phyloP scores from a whole-genome alignment of 2,797 vertebrate species.

The Poecilia gillii region DNA sequence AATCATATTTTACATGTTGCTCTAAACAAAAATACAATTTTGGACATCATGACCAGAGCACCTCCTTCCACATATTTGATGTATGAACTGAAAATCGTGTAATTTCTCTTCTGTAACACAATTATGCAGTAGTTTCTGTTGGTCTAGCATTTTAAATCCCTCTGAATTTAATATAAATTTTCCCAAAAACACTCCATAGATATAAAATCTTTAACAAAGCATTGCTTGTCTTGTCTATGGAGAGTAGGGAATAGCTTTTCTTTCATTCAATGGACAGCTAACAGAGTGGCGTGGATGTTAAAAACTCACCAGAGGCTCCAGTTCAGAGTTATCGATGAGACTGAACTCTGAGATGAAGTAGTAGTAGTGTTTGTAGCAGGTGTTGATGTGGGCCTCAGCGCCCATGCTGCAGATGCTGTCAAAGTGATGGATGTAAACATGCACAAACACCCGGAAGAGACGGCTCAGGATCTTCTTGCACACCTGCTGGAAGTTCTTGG shows the following conservation, averaged over 20 bases:
- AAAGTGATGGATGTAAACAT: slow-evolving; percentile 99
- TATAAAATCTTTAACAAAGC: background rate
- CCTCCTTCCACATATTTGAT: background rate
- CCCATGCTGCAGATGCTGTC: slow-evolving; percentile 97
- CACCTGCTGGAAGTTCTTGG: slow-evolving; percentile 98
- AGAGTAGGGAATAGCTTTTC: background rate
- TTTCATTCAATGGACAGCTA: background rate
- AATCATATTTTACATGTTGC: no score
- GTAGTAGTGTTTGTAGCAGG: slow-evolving; percentile 99
- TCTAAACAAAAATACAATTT: background rate
- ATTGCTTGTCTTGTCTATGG: background rate
- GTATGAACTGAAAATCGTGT: background rate
- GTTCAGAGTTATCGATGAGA: slow-evolving; percentile 93
- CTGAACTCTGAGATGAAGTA: slow-evolving; percentile 97
- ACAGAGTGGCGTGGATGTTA: background rate
- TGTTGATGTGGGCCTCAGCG: slow-evolving; percentile 97
- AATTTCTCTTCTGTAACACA: background rate
- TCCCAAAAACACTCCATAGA: background rate
- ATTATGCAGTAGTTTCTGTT: background rate
- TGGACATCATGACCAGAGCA: background rate
- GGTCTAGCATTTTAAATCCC: background rate
- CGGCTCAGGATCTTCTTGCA: slow-evolving; percentile 98
- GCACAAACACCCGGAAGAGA: slow-evolving; percentile 97
- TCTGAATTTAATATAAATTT: background rate
- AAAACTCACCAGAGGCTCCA: slow-evolving; percentile 93